Conservation (phyloP, 2,113 vertebrate genomes). For the Oryzias curvinotus region DNA sequence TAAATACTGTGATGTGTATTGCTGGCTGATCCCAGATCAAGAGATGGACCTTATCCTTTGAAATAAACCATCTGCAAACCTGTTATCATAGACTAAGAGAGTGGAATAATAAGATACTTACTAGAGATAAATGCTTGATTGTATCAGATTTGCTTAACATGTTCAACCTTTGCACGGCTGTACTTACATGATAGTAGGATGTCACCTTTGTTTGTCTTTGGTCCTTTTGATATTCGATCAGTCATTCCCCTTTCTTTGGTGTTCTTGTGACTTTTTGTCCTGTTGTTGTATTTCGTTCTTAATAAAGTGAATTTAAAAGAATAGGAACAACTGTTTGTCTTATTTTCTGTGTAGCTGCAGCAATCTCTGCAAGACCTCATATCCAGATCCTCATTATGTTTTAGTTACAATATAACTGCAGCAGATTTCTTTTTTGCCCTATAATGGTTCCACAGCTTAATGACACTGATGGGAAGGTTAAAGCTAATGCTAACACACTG, state of each 20-base stretch:
- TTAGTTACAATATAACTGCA: too few species aligned
- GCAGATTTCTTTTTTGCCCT: too few species aligned
- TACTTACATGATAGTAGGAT: conserved; percentile 61
- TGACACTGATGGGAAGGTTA: too few species aligned
- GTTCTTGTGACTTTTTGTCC: conserved; percentile 78
- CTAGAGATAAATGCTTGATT: conserved; percentile 56
- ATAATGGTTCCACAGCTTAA: too few species aligned
- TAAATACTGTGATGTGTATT: conserved; percentile 70
- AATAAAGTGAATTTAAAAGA: conserved; percentile 74
- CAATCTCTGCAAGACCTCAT: too few species aligned
- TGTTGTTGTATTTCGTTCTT: conserved; percentile 81
- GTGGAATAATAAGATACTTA: conserved; percentile 39
- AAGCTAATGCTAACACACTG: too few species aligned
- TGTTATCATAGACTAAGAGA: conserved; percentile 33
- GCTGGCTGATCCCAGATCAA: conserved; percentile 63
- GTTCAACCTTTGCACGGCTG: conserved; percentile 59
- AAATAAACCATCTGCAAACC: conserved; percentile 37
- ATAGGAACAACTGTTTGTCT: conserved; percentile 30
- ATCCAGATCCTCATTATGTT: too few species aligned
- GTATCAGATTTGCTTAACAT: conserved; percentile 53
- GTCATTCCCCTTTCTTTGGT: conserved; percentile 68
- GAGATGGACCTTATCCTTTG: conserved; percentile 60
- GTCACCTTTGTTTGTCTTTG: conserved; percentile 53
- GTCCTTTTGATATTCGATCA: conserved; percentile 71
- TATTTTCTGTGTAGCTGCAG: background rate